Evolutionary conservation across 2,797 vertebrate species (phyloP), one percentile per base, ranked within the genome.

Genomic region (Oreochromis grahami): DNA sequence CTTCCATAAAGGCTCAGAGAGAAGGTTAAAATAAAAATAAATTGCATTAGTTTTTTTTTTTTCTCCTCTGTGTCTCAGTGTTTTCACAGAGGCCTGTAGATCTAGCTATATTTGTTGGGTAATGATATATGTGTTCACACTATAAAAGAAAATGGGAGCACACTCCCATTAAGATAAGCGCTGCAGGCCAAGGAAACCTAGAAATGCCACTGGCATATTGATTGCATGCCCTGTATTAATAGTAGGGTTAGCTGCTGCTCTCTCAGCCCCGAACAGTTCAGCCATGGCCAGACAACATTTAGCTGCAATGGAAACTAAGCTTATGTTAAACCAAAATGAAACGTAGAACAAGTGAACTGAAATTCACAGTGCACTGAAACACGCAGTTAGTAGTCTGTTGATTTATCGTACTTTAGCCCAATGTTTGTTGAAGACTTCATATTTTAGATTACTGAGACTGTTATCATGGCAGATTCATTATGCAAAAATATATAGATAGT

Each of bases 191-290:
- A 92, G 89, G 88, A 89, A 94, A 93, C 92, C 92, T 88, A 93
- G 92, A 95, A 94, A 95, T 93, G 92, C 94, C 93, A 93, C 86
- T 81, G 89, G 91, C 92, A 92, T 95, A 96, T 96, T 93, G 95
- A 96, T 96, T 91, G 86, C 89, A 77, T 88, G 91, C 77, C 88
- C 87, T 89, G 88, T 90, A 88, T 94, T 94, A 94, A 93, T 88
- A 90, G 88, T 70, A 32, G 84, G 91, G 84, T 86, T 83, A 90
- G 90, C 85, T 80, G 50, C 77, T 86, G 80, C 77, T 89, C 83
- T 89, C 86, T 76, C 77, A 82, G 90, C 45, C 70, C 78, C 21
- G 41, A 85, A 86, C 87, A 79, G 79, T 83, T 87, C 82, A 91
- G 85, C 65, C 36, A n/a, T 50, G 82, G 84, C 81, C 80, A 52